phyloP scores from a whole-genome alignment of 2,888 invertebrate species.

The Hedychridium roseum region DNA sequence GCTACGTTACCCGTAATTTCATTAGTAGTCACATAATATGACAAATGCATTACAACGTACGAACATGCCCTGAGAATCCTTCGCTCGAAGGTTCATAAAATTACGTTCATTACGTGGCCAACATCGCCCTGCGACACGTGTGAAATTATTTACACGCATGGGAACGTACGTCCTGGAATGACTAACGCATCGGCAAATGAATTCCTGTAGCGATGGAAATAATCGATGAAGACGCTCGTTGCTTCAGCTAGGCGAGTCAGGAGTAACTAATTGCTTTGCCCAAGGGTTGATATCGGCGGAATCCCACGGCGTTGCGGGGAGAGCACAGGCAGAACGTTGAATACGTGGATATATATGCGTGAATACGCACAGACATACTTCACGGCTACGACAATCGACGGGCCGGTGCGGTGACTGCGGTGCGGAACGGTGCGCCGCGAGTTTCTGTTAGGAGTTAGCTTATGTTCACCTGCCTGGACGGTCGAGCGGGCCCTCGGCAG shows the following conservation, averaged over 20 bases:
- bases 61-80: no score
- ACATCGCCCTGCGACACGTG: no score
- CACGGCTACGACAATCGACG: conserved; percentile 8
- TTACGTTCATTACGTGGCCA: no score
- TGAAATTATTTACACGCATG: not conserved
- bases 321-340: no score
- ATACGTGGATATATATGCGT: not conserved
- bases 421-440: conserved; percentile 32
- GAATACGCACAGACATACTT: not conserved
- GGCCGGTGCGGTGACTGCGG: conserved; percentile 9
- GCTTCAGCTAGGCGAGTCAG: conserved; percentile 20
- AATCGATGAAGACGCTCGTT: conserved; percentile 17
- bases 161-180: not conserved
- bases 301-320: conserved; percentile 25
- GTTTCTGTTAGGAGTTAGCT: conserved; percentile 47
- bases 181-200: not conserved
- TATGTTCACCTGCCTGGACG: conserved; percentile 60
- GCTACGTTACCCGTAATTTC: no score
- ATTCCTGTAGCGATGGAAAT: no score
- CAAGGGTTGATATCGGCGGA: conserved; percentile 30
- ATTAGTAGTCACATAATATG: no score
- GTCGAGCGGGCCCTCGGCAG: conserved; percentile 32
- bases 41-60: no score
- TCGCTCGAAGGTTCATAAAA: no score
- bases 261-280: conserved; percentile 25